A percentile compares a stretch with the other conserved stretches of the same genome.
These are phyloP conservation scores for Ophion ellenae DNA, from an alignment of 2,888 invertebrate species.

Conservation along the genomic window DNA sequence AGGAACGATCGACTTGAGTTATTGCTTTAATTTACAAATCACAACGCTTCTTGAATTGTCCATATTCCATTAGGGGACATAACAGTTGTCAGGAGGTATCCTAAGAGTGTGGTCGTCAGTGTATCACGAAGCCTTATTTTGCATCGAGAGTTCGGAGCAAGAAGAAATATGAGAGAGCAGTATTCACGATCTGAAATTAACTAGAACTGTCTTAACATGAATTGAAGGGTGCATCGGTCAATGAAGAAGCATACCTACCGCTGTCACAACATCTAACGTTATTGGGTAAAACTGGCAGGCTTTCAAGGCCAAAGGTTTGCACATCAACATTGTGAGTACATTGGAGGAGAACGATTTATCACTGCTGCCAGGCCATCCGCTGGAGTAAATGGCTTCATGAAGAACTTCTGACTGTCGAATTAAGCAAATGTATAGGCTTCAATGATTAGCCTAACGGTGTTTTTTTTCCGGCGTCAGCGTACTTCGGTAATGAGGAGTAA, in stretches of 20 bases:
- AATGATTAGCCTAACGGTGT: background rate
- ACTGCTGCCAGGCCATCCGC: constrained; percentile 69
- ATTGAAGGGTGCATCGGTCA: background rate
- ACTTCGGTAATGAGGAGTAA: constrained; percentile 62
- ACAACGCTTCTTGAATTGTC: background rate
- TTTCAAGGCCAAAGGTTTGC: constrained; percentile 71
- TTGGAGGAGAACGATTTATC: constrained; percentile 64
- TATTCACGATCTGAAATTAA: constrained; percentile 60
- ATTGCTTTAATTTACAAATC: background rate
- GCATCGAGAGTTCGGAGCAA: constrained; percentile 60
- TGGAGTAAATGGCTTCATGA: constrained; percentile 68
- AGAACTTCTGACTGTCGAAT: constrained; percentile 70
- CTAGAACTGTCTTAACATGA: background rate
- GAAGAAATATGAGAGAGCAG: constrained; percentile 67
- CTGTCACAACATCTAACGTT: constrained; percentile 64
- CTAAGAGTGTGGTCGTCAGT: background rate
- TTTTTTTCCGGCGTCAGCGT: background rate
- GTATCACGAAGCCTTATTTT: background rate
- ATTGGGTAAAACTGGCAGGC: constrained; percentile 70
- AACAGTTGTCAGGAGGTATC: background rate
- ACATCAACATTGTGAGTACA: constrained; percentile 68
- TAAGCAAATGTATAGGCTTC: background rate
- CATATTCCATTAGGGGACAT: background rate
- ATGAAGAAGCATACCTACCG: constrained; percentile 39
- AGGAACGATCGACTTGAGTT: background rate